Evolutionary conservation across 1,140 invertebrate genomes (phyloP), one percentile per base, ranked within the genome.

Genomic region (Heliconius melpomene): DNA sequence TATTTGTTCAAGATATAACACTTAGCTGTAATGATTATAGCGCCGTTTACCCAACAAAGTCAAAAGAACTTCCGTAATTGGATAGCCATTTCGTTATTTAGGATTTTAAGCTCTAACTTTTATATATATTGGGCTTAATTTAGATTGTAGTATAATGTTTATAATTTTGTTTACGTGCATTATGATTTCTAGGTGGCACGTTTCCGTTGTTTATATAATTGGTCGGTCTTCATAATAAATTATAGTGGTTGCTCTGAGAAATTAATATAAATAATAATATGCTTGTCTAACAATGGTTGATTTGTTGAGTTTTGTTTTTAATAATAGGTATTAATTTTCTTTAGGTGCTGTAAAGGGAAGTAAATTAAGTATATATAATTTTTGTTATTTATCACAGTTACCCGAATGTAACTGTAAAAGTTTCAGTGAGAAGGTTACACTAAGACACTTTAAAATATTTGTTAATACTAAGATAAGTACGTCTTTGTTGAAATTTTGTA

Each of bases 11-110:
- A 83, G 83, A 77, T 78, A 84, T 82, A 85, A 84, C 83, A 81
- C 83, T 87, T 86, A 86, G 76, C 78, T 76, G 79, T 88, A 89
- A 91, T 86, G 86, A 91, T 88, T 87, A 90, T 86, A 77, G 86
- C 83, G 71, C 83, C 86, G 81, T 86, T 91, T 82, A 83, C 79
- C 83, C 84, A 88, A 89, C 83, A 83, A 91, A 86, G 85, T 87
- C 85, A 88, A 89, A 83, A 82, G 84, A 84, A 79, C 79, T 83
- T 78, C 78, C 80, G 82, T 91, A 90, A 91, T 90, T 90, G 86
- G 83, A 88, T 91, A 74, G 85, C 77, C 79, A 50, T 52, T 26
- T 66, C 73, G 29, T 32, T 77, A 36, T 71, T n/a, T 50, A 50
- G 16, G 26, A 82, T 77, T 72, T 52, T 75, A 80, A 73, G 77